phyloP scores from a whole-genome alignment of 2,888 invertebrate species.

The Drosophila pseudotalamancana region DNA sequence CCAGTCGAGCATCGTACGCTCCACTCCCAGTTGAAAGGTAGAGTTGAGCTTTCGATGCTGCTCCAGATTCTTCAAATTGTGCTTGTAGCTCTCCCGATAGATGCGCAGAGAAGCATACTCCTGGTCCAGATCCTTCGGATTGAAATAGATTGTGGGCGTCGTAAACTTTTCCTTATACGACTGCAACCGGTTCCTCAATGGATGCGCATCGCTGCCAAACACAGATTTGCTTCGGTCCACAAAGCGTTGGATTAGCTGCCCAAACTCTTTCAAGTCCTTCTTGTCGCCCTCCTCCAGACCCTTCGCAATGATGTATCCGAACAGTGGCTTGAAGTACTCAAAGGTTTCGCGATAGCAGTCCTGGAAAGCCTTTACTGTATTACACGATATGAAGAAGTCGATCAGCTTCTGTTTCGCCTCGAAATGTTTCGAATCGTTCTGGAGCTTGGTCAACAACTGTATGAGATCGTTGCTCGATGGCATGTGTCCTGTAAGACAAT shows the following conservation, averaged over 20 bases:
- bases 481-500: conserved; percentile 61
- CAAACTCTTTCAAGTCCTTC: conserved; percentile 73
- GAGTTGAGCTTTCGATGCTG: conserved; percentile 72
- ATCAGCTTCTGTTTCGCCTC: conserved; percentile 81
- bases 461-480: conserved; percentile 75
- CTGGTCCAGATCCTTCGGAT: conserved; percentile 66
- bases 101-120: conserved; percentile 75
- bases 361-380: conserved; percentile 70
- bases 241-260: conserved; percentile 67
- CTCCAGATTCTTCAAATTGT: conserved; percentile 78
- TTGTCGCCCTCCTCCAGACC: conserved; percentile 60
- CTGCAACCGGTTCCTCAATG: conserved; percentile 59
- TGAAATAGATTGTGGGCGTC: conserved; percentile 72
- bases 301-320: conserved; percentile 80
- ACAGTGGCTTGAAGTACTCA: conserved; percentile 81
- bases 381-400: conserved; percentile 82
- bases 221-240: conserved; percentile 52
- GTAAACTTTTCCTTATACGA: conserved; percentile 72
- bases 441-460: conserved; percentile 69
- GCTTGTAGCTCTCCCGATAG: conserved; percentile 80
- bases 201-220: conserved; percentile 55
- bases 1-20: conserved; percentile 81
- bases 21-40: conserved; percentile 73
- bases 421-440: conserved; percentile 77
- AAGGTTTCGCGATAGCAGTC: conserved; percentile 82